A percentile compares a stretch with the other conserved stretches of the same genome.
phyloP scores from a whole-genome alignment of 2,113 vertebrate genomes.

The Petrocephalus microphthalmus region DNA sequence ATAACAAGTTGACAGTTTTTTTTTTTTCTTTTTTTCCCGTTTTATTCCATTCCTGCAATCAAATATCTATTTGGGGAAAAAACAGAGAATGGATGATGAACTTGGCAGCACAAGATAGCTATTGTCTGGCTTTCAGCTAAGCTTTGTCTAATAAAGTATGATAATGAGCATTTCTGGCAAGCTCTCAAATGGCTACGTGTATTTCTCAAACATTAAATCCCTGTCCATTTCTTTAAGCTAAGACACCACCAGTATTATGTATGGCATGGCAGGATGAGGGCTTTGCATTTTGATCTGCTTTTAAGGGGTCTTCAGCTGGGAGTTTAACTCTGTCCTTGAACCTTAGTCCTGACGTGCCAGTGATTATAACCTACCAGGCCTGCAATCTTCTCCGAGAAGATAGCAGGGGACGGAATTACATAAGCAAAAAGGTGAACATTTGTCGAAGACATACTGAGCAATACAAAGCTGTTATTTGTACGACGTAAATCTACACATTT shows the following conservation, averaged over 20 bases:
- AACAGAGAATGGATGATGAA: neutral
- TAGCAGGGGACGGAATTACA: neutral
- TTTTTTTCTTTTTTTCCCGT: too few species aligned
- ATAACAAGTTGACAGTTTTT: neutral
- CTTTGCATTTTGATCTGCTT: neutral
- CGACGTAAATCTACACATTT: neutral
- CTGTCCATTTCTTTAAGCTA: neutral
- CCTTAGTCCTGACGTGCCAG: neutral
- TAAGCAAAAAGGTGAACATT: neutral
- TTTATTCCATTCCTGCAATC: neutral
- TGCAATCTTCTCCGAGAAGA: neutral
- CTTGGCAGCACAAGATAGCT: neutral
- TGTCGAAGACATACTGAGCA: neutral
- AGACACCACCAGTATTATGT: neutral
- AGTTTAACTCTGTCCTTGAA: neutral
- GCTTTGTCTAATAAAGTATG: neutral
- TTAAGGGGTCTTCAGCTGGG: neutral
- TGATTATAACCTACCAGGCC: neutral
- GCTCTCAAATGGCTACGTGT: neutral
- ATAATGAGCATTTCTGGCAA: neutral
- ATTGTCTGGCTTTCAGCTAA: slow-evolving; percentile 1
- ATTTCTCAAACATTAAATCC: neutral
- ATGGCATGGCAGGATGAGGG: neutral
- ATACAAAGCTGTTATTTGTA: neutral
- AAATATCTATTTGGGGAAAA: neutral